These are phyloP conservation scores for Pimpla rufipes DNA, from an alignment of 2,888 invertebrate genomes.

Conservation along the genomic window DNA sequence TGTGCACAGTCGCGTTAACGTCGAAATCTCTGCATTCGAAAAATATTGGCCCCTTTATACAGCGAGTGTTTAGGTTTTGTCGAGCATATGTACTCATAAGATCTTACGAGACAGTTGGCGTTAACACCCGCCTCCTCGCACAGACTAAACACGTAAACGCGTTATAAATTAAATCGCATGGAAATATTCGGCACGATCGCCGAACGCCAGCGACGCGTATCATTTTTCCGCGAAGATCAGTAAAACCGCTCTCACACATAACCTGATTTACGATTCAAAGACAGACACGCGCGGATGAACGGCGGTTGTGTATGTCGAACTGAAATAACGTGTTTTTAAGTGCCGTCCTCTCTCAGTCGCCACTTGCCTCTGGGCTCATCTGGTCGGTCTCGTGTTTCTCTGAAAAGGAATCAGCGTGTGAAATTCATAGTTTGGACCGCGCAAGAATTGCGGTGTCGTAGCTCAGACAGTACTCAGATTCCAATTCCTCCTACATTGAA, in stretches of 20 bases:
- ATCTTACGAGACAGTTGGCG: conserved; percentile 69
- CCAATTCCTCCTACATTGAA: not conserved
- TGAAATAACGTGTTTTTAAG: conserved; percentile 37
- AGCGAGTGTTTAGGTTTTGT: conserved; percentile 51
- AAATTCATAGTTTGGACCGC: not conserved
- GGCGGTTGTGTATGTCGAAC: conserved; percentile 43
- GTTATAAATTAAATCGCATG: conserved; percentile 72
- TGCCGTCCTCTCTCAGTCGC: conserved; percentile 42
- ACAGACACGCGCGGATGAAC: conserved; percentile 41
- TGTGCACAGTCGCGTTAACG: not conserved
- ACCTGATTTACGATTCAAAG: conserved; percentile 58
- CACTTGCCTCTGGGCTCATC: conserved; percentile 42
- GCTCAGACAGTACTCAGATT: not conserved
- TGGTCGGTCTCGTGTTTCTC: conserved; percentile 32
- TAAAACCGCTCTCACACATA: conserved; percentile 46
- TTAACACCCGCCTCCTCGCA: conserved; percentile 62
- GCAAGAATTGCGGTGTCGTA: not conserved
- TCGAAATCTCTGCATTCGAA: conserved; percentile 8
- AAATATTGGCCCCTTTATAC: conserved; percentile 29
- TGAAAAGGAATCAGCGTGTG: conserved; percentile 44
- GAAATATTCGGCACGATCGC: conserved; percentile 70
- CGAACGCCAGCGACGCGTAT: conserved; percentile 29
- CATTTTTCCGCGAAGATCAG: conserved; percentile 57
- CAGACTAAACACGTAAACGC: conserved; percentile 71
- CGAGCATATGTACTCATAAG: conserved; percentile 62